Evolutionary conservation across 35 echinoderm and acorn worm genomes (phyloP).

Genomic region (Acanthaster planci): DNA sequence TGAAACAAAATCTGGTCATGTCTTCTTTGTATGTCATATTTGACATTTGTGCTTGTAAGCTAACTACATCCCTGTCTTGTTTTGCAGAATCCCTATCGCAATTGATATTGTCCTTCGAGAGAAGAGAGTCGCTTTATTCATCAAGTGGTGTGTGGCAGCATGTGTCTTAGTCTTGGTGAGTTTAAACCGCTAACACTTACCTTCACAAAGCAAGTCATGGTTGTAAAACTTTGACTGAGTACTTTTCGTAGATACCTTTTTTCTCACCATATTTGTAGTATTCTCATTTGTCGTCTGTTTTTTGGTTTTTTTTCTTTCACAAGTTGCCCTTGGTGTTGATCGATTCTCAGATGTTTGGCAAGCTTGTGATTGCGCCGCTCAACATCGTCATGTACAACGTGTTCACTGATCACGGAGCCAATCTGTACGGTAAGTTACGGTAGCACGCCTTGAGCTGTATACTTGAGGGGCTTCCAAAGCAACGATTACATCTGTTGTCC

Average conservation of each 20-base stretch:
- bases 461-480: too few relatives aligned
- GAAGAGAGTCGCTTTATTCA: conserved; percentile 53
- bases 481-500: neutral
- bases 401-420: conserved; percentile 95
- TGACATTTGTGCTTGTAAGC: too few relatives aligned
- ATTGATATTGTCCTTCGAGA: conserved; percentile 69
- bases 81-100: conserved; percentile 75
- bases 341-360: conserved; percentile 86
- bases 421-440: conserved; percentile 82
- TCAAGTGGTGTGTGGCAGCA: conserved; percentile 86
- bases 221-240: too few relatives aligned
- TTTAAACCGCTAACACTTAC: neutral
- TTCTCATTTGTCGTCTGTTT: neutral
- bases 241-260: too few relatives aligned
- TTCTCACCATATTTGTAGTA: too few relatives aligned
- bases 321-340: conserved; percentile 79
- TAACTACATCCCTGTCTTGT: neutral
- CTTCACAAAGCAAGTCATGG: too few relatives aligned
- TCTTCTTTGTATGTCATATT: too few relatives aligned
- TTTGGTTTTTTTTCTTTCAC: conserved; percentile 23
- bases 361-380: conserved; percentile 91
- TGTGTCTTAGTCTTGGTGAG: conserved; percentile 77
- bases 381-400: conserved; percentile 98
- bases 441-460: too few relatives aligned
- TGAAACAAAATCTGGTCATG: too few relatives aligned